phyloP scores from a whole-genome alignment of 2,888 invertebrate genomes.

The Physocephala rufipes region DNA sequence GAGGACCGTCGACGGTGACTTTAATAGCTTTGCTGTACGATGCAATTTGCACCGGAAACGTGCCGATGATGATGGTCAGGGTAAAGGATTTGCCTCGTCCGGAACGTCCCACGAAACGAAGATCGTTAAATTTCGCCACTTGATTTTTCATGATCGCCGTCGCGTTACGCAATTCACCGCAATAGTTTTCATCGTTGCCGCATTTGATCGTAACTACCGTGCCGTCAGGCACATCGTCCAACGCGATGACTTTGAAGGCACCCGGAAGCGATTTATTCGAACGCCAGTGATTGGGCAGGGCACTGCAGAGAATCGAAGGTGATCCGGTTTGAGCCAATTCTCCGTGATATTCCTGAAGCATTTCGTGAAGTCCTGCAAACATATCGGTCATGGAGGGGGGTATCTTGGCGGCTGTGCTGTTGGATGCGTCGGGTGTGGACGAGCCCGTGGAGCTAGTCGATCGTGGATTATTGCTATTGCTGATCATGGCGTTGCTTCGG shows the following conservation, averaged over 20 bases:
- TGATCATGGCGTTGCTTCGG: constrained; percentile 46
- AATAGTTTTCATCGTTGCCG: constrained; percentile 97
- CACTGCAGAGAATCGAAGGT: constrained; percentile 94
- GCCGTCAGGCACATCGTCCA: constrained; percentile 94
- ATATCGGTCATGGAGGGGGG: constrained; percentile 77
- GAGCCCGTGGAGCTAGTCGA: constrained; percentile 54
- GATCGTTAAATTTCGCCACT: constrained; percentile 98
- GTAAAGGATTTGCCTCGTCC: constrained; percentile 97
- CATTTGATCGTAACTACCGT: constrained; percentile 93
- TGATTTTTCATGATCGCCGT: constrained; percentile 97
- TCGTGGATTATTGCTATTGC: constrained; percentile 31
- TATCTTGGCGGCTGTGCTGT: constrained; percentile 65
- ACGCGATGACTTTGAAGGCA: constrained; percentile 93
- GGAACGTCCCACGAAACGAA: constrained; percentile 96
- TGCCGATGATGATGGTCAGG: constrained; percentile 87
- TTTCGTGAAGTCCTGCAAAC: constrained; percentile 79
- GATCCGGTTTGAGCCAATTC: constrained; percentile 94
- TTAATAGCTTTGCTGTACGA: constrained; percentile 97
- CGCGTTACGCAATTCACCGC: constrained; percentile 93
- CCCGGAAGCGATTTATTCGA: constrained; percentile 96
- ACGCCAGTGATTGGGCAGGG: constrained; percentile 95
- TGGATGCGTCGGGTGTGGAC: constrained; percentile 46
- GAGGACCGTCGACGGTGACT: constrained; percentile 98
- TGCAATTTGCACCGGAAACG: constrained; percentile 83
- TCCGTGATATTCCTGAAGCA: constrained; percentile 89